Conservation (phyloP, 2,797 vertebrate genomes). For the Anas flavirostris region DNA sequence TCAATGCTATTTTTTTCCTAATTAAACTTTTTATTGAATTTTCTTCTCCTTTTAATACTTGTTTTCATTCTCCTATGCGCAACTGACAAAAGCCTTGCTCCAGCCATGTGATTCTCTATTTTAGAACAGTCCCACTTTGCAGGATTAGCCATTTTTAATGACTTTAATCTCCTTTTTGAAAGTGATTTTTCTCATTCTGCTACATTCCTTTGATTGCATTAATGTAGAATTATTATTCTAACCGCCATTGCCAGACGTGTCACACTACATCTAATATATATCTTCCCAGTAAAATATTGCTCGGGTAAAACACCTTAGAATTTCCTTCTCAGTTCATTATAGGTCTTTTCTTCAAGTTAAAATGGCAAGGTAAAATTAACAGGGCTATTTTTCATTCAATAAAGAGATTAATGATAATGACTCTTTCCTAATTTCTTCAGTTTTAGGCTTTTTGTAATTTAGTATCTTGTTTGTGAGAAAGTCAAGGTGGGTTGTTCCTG, state of each 20-base stretch:
- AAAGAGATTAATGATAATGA: conserved; percentile 71
- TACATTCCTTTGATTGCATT: conserved; percentile 81
- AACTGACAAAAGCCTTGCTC: conserved; percentile 87
- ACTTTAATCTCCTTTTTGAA: conserved; percentile 91
- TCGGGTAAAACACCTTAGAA: conserved; percentile 34
- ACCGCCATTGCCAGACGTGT: conserved; percentile 41
- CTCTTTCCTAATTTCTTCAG: conserved; percentile 44
- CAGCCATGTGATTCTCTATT: conserved; percentile 90
- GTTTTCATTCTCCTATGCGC: conserved; percentile 84
- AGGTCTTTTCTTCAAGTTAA: conserved; percentile 42
- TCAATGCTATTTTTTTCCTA: conserved; percentile 69
- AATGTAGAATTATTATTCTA: conserved; percentile 75
- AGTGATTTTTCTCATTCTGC: conserved; percentile 86
- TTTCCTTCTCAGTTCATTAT: conserved; percentile 58
- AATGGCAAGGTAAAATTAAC: conserved; percentile 52
- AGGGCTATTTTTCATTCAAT: conserved; percentile 46
- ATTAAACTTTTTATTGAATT: conserved; percentile 90
- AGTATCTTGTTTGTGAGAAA: conserved; percentile 2
- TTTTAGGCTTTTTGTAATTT: conserved; percentile 28
- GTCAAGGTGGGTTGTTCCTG: neutral
- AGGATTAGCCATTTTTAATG: conserved; percentile 96
- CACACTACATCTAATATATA: conserved; percentile 34
- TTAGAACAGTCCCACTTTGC: conserved; percentile 90
- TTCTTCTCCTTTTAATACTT: conserved; percentile 83
- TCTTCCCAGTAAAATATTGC: conserved; percentile 40